Evolutionary conservation across 1,140 invertebrate species (phyloP).

Genomic region (Heliconius hermathena): DNA sequence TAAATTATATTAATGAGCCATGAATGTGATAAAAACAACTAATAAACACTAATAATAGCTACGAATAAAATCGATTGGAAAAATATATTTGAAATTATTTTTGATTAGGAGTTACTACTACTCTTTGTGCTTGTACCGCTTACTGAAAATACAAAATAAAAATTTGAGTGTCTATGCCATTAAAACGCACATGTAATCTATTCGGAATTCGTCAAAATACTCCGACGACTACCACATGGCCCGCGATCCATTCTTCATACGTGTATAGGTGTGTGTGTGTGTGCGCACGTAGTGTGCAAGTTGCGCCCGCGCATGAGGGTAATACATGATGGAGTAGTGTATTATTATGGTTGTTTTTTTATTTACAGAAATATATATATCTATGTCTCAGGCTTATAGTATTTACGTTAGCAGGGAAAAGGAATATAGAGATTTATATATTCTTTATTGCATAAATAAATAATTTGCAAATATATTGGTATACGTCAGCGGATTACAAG

Average conservation of each 20-base stretch:
- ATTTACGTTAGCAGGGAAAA: neutral
- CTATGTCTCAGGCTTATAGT: neutral
- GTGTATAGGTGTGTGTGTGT: conserved; percentile 41
- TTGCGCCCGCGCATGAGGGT: conserved; percentile 34
- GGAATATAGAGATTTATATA: neutral
- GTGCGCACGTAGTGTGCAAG: conserved; percentile 40
- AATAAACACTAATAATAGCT: no score
- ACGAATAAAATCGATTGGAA: no score
- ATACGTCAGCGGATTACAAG: neutral
- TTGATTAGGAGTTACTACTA: no score
- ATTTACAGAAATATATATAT: neutral
- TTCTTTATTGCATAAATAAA: neutral
- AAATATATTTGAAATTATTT: no score
- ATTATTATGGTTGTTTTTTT: neutral
- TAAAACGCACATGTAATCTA: conserved; percentile 59
- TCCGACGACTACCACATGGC: conserved; percentile 73
- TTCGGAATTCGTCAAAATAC: conserved; percentile 81
- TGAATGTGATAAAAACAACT: no score
- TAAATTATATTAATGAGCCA: no score
- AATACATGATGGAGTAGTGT: neutral
- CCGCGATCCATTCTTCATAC: conserved; percentile 66
- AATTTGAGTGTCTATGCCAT: neutral
- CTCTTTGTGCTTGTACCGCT: neutral
- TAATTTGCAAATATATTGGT: neutral
- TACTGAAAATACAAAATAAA: neutral